Evolutionary conservation across 2,113 vertebrate species (phyloP).

Genomic region (Ophthalmolycus amberensis): DNA sequence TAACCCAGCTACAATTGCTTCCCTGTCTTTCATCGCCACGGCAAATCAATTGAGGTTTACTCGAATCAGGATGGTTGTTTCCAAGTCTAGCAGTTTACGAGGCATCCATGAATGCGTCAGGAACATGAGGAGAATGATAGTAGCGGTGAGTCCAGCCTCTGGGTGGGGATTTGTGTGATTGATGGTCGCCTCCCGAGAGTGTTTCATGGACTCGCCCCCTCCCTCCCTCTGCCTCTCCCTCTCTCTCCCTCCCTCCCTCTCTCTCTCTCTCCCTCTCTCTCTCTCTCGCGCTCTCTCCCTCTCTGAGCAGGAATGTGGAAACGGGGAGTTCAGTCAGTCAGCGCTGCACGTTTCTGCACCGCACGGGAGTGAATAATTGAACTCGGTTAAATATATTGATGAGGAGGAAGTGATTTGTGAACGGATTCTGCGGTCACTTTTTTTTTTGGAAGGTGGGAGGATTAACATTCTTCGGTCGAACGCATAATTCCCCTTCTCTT

Average conservation of each 20-base stretch:
- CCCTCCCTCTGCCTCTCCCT: constrained; percentile 5
- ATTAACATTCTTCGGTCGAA: background rate
- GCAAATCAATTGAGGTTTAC: background rate
- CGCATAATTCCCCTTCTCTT: background rate
- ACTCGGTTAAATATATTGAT: constrained; percentile 27
- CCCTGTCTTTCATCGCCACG: no score
- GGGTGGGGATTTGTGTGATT: constrained; percentile 76
- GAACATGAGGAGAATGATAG: constrained; percentile 20
- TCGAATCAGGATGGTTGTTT: background rate
- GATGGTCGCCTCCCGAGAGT: constrained; percentile 68
- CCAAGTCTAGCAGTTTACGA: background rate
- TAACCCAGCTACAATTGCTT: background rate
- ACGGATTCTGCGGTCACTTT: constrained; percentile 30
- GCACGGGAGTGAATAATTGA: constrained; percentile 40
- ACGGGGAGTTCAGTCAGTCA: constrained; percentile 34
- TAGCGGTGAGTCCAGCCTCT: constrained; percentile 64
- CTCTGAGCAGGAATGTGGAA: constrained; percentile 65
- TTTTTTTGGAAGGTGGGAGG: background rate
- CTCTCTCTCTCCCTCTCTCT: background rate
- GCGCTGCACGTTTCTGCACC: constrained; percentile 38
- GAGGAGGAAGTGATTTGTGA: constrained; percentile 46
- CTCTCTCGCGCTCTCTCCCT: background rate
- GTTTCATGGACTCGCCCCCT: constrained; percentile 50
- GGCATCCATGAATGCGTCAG: constrained; percentile 38
- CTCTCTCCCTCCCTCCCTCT: background rate